Evolutionary conservation across 1,140 invertebrate species (phyloP), one percentile per base, ranked within the genome.

Genomic region (Aphelenchoides avenae): DNA sequence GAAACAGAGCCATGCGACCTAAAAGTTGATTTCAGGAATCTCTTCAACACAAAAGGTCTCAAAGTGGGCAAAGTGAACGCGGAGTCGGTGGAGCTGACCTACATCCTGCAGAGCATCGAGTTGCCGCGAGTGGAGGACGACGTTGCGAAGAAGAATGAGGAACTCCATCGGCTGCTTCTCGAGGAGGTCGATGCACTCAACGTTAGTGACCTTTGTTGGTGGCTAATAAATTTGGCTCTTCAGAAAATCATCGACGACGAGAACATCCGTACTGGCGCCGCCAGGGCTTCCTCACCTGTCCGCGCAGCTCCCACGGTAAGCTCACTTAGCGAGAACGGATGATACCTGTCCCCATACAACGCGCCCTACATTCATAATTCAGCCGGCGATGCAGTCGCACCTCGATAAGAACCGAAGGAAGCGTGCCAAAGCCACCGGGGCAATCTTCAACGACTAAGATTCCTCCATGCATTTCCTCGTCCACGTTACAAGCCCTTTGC

Each of bases 361-460:
- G 48, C 40, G 5, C 31, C 29, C n/a, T n/a, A n/a, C n/a, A n/a
- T n/a, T n/a, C n/a, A n/a, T n/a, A n/a, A n/a, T n/a, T n/a, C n/a
- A n/a, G n/a, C n/a, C n/a, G n/a, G n/a, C n/a, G n/a, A n/a, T n/a
- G n/a, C n/a, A n/a, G n/a, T n/a, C n/a, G n/a, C n/a, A n/a, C n/a
- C 13, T 51, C 13, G 41, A 43, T 22, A 51, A 42, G 15, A 37
- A 48, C 51, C 20, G 48, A 11, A 3, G 48, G 15, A 51, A 51
- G 15, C n/a, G 48, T 18, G 48, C 31, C 15, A 51, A 51, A 11
- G 48, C 31, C 11, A 51, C 48, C 51, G 48, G 48, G 4, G 3
- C 51, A 3, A 46, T 51, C 3, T 51, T 51, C n/a, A 13, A 48
- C 15, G 48, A 51, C 26, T 31, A 51, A 31, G 48, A 51, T n/a